Evolutionary conservation across 2,888 invertebrate genomes (phyloP).

Genomic region (Chaitophorus viminalis): DNA sequence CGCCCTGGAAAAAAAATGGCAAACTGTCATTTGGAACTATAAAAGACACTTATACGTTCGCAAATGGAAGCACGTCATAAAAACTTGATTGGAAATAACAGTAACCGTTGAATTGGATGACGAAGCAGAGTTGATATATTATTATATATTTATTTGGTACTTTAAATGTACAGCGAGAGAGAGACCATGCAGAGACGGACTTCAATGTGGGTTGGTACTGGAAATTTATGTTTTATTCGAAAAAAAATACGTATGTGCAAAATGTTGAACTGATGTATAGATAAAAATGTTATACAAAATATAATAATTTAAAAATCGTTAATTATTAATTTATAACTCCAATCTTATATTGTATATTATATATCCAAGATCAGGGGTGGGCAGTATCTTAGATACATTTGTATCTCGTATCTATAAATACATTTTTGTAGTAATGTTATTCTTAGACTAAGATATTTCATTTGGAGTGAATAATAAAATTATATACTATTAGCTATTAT

Average conservation of each 20-base stretch:
- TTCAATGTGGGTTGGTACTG: not conserved
- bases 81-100: slow-evolving; percentile 44
- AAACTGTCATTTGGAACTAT: slow-evolving; percentile 42
- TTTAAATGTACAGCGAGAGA: not conserved
- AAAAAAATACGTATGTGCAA: not conserved
- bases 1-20: slow-evolving; percentile 38
- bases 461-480: no score
- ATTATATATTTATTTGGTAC: not conserved
- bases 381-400: no score
- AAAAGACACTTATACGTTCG: slow-evolving; percentile 6
- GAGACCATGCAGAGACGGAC: not conserved
- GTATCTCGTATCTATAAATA: no score
- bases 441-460: no score
- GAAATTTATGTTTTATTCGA: not conserved
- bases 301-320: no score
- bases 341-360: no score
- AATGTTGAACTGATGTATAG: no score
- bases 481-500: no score
- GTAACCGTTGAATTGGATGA: not conserved
- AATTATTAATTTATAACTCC: no score
- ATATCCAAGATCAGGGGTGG: no score
- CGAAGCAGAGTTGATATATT: not conserved
- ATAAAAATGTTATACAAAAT: no score
- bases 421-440: no score
- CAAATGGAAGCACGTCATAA: slow-evolving; percentile 38